Conservation (phyloP, 2,888 invertebrate species). For the Oscheius sp. region DNA sequence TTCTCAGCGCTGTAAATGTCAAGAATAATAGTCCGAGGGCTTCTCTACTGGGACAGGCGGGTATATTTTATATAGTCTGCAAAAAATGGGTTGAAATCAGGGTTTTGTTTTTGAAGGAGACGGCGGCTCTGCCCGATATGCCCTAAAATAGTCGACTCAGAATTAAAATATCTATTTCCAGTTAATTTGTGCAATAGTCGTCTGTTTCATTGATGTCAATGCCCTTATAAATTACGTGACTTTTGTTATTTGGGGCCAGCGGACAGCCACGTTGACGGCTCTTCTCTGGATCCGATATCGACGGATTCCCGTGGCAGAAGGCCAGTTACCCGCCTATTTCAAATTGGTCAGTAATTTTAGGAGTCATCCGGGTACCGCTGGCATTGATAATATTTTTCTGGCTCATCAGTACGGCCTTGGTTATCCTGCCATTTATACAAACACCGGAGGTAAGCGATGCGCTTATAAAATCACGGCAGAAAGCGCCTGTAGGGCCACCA, state of each 20-base stretch:
- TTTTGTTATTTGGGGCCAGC: conserved; percentile 62
- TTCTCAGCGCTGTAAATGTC: conserved; percentile 53
- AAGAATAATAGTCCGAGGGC: conserved; percentile 56
- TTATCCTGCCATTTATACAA: conserved; percentile 69
- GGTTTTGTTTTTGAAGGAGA: too few species aligned
- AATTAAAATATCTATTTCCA: conserved; percentile 30
- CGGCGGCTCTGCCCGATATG: too few species aligned
- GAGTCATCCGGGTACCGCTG: conserved; percentile 67
- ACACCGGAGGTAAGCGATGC: conserved; percentile 34
- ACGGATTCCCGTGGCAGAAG: conserved; percentile 49
- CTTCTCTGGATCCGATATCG: conserved; percentile 56
- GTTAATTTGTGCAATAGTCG: conserved; percentile 46
- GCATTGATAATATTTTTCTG: conserved; percentile 58
- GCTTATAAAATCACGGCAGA: too few species aligned
- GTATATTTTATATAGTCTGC: too few species aligned
- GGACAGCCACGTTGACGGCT: conserved; percentile 55
- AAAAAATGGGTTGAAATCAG: too few species aligned
- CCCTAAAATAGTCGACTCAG: too few species aligned
- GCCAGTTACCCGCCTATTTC: conserved; percentile 14
- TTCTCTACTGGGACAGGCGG: conserved; percentile 57
- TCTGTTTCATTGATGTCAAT: conserved; percentile 57
- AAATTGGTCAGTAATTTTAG: conserved; percentile 32
- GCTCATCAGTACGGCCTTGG: conserved; percentile 63
- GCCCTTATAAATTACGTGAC: conserved; percentile 62
- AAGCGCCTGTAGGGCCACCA: too few species aligned